Evolutionary conservation across 2,888 invertebrate genomes (phyloP).

Genomic region (Hirudinaria manillensis): DNA sequence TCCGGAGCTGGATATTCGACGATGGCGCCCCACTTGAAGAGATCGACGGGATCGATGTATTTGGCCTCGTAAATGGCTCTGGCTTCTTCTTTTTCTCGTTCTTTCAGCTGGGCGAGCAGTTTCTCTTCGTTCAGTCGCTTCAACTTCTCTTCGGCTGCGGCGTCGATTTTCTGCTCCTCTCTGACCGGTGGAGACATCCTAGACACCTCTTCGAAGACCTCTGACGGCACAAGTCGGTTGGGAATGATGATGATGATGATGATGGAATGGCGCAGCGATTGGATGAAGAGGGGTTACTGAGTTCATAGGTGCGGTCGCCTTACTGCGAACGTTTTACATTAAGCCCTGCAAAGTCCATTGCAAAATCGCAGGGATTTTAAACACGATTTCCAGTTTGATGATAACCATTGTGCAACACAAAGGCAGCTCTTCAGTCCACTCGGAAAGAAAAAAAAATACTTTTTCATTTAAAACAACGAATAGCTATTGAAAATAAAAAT

Average conservation of each 20-base stretch:
- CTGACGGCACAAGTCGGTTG: conserved; percentile 16
- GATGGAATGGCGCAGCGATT: not conserved
- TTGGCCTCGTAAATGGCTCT: conserved; percentile 17
- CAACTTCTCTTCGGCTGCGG: not conserved
- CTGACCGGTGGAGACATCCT: conserved; percentile 12
- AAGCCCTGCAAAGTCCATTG: no score
- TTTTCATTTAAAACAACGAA: no score
- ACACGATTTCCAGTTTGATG: no score
- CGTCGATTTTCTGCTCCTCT: not conserved
- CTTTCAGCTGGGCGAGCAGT: not conserved
- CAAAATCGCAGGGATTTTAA: no score
- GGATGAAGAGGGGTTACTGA: no score
- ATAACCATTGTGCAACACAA: no score
- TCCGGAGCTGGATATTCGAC: conserved; percentile 16
- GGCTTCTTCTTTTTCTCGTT: conserved; percentile 28
- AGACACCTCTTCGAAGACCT: conserved; percentile 25
- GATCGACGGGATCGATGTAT: conserved; percentile 4
- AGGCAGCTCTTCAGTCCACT: no score
- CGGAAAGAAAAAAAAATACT: no score
- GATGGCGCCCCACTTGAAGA: conserved; percentile 21
- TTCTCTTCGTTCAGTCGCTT: not conserved
- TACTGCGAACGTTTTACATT: not conserved
- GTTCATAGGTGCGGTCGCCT: not conserved
- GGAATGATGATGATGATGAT: conserved; percentile 1
- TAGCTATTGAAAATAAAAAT: no score